These are phyloP conservation scores for Collichthys lucidus DNA, from an alignment of 2,113 vertebrate species.

Conservation along the genomic window DNA sequence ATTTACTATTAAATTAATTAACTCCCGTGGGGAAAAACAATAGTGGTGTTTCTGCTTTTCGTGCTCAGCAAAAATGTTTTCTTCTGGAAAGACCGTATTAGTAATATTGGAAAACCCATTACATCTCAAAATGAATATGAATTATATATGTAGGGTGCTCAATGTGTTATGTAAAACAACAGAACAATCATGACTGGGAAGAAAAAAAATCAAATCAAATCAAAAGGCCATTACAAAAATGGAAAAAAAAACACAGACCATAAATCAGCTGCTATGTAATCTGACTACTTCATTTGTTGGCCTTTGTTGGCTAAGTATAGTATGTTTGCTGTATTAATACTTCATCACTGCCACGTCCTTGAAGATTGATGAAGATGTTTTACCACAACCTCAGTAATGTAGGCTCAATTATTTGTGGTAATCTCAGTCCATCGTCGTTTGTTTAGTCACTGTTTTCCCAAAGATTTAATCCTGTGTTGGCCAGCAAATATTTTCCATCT, in stretches of 20 bases:
- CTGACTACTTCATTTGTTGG: background rate
- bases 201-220: constrained; percentile 7
- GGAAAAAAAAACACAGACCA: background rate
- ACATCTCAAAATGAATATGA: constrained; percentile 41
- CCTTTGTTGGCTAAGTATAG: background rate
- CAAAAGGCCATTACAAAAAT: constrained; percentile 27
- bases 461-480: background rate
- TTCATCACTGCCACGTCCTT: background rate
- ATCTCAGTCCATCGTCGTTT: background rate
- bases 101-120: constrained; percentile 57
- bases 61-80: background rate
- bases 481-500: too few species aligned
- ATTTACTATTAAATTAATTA: constrained; percentile 55
- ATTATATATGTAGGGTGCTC: constrained; percentile 48
- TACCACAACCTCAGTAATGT: background rate
- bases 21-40: constrained; percentile 17
- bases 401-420: constrained; percentile 16
- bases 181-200: constrained; percentile 4
- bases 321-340: constrained; percentile 4
- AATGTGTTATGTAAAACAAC: constrained; percentile 45
- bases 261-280: constrained; percentile 25
- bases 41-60: constrained; percentile 4
- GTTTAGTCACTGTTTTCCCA: background rate
- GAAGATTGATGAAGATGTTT: background rate
- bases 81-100: constrained; percentile 20